Percentiles rank a stretch among this genome's conserved stretches.
These are phyloP conservation scores for Sisor rabdophorus DNA, from an alignment of 2,113 vertebrate species.

Conservation along the genomic window DNA sequence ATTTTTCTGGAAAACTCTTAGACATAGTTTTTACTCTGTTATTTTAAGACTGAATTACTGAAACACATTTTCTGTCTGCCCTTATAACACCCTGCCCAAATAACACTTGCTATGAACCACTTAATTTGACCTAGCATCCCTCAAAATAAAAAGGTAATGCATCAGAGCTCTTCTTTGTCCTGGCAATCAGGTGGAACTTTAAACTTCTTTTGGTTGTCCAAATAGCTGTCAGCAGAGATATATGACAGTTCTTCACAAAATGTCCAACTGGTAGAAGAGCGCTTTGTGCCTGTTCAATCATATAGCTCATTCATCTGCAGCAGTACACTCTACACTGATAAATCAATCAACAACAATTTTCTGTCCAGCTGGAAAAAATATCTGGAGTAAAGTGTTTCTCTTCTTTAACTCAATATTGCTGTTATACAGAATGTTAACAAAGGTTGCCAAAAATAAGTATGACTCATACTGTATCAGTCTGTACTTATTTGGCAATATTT, in stretches of 20 bases:
- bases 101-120: too few relatives aligned
- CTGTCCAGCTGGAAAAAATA: neutral
- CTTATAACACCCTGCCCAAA: too few relatives aligned
- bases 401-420: neutral
- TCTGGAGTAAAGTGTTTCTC: neutral
- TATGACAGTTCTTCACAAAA: neutral
- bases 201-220: too few relatives aligned
- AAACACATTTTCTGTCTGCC: neutral
- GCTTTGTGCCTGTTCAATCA: neutral
- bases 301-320: neutral
- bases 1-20: too few relatives aligned
- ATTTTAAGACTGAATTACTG: neutral
- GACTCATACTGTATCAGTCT: neutral
- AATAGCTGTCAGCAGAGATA: neutral
- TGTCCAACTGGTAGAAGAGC: neutral
- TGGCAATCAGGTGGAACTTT: too few relatives aligned
- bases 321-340: neutral
- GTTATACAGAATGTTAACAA: too few relatives aligned
- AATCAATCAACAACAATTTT: neutral
- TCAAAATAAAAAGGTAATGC: too few relatives aligned
- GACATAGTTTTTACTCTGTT: neutral
- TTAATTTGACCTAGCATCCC: too few relatives aligned
- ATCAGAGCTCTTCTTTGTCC: too few relatives aligned
- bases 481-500: neutral
- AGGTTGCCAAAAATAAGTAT: too few relatives aligned